Base-by-base conservation (phyloP, 1,140 invertebrate species). In the Solenopsis invicta region DNA sequence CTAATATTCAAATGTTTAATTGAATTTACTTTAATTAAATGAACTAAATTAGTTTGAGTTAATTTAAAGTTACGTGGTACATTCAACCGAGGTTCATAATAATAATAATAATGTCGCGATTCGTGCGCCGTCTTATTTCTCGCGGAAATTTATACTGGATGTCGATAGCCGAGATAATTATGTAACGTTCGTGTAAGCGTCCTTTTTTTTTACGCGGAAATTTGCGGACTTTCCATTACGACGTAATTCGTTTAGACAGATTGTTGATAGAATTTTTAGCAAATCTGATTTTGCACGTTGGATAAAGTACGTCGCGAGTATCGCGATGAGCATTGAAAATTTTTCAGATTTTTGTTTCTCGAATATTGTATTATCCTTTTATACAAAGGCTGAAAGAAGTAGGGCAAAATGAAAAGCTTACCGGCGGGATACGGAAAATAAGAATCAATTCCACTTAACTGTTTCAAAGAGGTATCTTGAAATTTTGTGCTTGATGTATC, bases 381-480 rank as follows among this genome's bases (percentile, higher is more conserved):
- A 13, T 9, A 59, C 6, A 16, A 48, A 74, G n/a, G 12, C 41
- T 12, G 41, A 71, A 84, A 62, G 66, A 84, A 75, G 37, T 75
- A 37, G 69, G 41, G 13, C 54, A 52, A 74, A 41, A 34, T 82
- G 54, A 61, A 50, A 62, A 75, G 41, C n/a, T 61, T 69, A 62
- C 29, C 29, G 8, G 21, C 6, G 41, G 21, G 21, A 21, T 34
- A 67, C 29, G 45, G 29, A 37, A 29, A 84, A 50, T 84, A 75
- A 75, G 41, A 75, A 74, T 84, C 80, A 84, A 74, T 84, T 48
- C 41, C 54, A 75, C 80, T 82, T 82, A 84, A 84, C 54, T 29
- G 8, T 21, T 8, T 6, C 59, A 8, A 61, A 84, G 41, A 24
- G 18, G n/a, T 74, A 75, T 45, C 52, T 72, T 34, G 41, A 34